phyloP scores from a whole-genome alignment of 1,140 invertebrate species.

The Oreohelix idahoensis region DNA sequence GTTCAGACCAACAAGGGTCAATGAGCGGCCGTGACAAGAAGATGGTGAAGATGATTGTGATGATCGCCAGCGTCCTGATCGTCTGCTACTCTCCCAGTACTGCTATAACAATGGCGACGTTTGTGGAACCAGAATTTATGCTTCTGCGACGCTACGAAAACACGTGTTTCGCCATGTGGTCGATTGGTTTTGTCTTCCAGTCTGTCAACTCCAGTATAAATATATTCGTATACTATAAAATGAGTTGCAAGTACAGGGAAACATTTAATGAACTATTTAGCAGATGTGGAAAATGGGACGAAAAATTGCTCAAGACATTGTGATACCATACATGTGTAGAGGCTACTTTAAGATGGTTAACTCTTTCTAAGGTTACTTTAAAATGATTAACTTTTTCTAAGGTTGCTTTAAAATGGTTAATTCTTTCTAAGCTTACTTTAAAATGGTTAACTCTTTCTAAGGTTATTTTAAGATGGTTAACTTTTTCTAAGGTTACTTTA shows the following conservation, averaged over 20 bases:
- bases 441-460: too few species aligned
- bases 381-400: too few species aligned
- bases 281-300: neutral
- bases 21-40: neutral
- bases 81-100: neutral
- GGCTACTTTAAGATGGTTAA: too few species aligned
- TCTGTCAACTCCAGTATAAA: neutral
- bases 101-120: neutral
- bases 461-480: too few species aligned
- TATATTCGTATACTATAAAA: neutral
- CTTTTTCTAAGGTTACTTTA: too few species aligned
- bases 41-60: neutral
- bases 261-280: neutral
- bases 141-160: neutral
- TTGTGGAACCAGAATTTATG: neutral
- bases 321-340: too few species aligned
- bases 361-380: too few species aligned
- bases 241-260: conserved; percentile 3
- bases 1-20: neutral
- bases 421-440: too few species aligned
- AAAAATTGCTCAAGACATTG: too few species aligned
- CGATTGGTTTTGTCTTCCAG: neutral
- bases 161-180: neutral
- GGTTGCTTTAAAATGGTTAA: too few species aligned
- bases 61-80: neutral